Percentiles rank a stretch among this genome's conserved stretches.
Evolutionary conservation across 1,140 invertebrate species (phyloP).

Genomic region (Drosophila quadrilineata): DNA sequence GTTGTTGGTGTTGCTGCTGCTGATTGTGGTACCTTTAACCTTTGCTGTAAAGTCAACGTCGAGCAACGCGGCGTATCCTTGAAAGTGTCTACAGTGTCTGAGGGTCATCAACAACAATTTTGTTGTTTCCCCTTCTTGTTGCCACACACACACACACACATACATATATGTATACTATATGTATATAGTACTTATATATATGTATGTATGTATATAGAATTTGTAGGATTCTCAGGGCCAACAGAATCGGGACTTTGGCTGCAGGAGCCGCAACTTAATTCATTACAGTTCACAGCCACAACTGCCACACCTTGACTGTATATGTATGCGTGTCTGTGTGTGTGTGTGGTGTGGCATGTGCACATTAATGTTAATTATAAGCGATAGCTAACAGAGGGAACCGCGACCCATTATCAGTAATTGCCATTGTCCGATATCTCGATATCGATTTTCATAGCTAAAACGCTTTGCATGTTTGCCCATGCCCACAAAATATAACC

Average conservation of each 20-base stretch:
- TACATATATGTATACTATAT: not conserved
- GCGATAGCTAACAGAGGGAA: slow-evolving; percentile 28
- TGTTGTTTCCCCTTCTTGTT: slow-evolving; percentile 35
- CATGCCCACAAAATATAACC: slow-evolving; percentile 2
- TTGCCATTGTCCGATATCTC: slow-evolving; percentile 70
- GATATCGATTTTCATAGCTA: slow-evolving; percentile 67
- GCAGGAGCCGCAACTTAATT: too few species aligned
- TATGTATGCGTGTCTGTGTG: not conserved
- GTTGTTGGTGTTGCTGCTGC: slow-evolving; percentile 17
- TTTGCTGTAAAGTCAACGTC: slow-evolving; percentile 45
- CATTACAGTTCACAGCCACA: not conserved
- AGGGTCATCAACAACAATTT: slow-evolving; percentile 77
- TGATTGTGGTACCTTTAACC: slow-evolving; percentile 72
- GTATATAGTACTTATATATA: too few species aligned
- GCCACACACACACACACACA: not conserved
- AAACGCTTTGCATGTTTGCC: slow-evolving; percentile 53
- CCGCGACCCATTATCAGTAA: slow-evolving; percentile 61
- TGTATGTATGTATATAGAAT: not conserved
- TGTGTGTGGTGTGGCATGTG: slow-evolving; percentile 16
- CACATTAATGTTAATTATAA: slow-evolving; percentile 64
- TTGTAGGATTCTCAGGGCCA: slow-evolving; percentile 37
- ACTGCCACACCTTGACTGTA: not conserved
- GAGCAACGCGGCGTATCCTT: slow-evolving; percentile 55
- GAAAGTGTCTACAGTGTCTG: slow-evolving; percentile 69
- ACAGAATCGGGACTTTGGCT: slow-evolving; percentile 7